phyloP scores from a whole-genome alignment of 1,140 invertebrate species.

The Philotrypesis tridentata region DNA sequence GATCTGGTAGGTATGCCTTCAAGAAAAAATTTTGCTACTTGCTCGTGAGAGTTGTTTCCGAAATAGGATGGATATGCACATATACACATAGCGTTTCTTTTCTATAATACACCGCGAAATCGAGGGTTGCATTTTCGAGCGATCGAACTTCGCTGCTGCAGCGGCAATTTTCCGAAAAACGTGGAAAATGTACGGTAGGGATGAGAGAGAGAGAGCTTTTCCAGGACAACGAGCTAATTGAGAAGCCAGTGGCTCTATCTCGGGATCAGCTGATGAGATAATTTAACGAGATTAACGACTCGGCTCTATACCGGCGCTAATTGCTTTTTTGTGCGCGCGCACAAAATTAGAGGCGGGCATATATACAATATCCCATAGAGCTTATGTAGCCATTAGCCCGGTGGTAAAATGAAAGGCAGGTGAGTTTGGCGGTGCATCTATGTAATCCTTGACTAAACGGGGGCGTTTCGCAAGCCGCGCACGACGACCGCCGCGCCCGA shows the following conservation, averaged over 20 bases:
- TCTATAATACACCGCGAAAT: too few species aligned
- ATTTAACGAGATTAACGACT: conserved; percentile 26
- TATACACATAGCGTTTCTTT: too few species aligned
- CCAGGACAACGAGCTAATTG: too few species aligned
- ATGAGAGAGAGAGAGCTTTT: too few species aligned
- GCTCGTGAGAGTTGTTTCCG: too few species aligned
- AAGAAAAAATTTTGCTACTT: too few species aligned
- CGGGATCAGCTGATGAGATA: conserved; percentile 12
- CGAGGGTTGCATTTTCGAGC: not conserved
- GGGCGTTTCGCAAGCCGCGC: not conserved
- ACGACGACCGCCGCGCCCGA: too few species aligned
- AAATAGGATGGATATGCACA: too few species aligned
- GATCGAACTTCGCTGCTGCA: not conserved
- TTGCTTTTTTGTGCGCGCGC: not conserved
- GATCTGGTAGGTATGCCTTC: too few species aligned
- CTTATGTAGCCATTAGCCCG: not conserved
- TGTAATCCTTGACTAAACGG: not conserved
- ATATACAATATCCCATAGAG: too few species aligned
- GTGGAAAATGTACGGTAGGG: too few species aligned
- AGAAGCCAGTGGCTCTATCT: not conserved
- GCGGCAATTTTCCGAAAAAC: not conserved
- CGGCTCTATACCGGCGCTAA: not conserved
- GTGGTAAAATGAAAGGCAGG: not conserved
- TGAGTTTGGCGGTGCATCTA: not conserved
- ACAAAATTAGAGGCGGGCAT: not conserved